Base-by-base conservation (phyloP, 2,113 vertebrate genomes). In the Lycocorax pyrrhopterus region DNA sequence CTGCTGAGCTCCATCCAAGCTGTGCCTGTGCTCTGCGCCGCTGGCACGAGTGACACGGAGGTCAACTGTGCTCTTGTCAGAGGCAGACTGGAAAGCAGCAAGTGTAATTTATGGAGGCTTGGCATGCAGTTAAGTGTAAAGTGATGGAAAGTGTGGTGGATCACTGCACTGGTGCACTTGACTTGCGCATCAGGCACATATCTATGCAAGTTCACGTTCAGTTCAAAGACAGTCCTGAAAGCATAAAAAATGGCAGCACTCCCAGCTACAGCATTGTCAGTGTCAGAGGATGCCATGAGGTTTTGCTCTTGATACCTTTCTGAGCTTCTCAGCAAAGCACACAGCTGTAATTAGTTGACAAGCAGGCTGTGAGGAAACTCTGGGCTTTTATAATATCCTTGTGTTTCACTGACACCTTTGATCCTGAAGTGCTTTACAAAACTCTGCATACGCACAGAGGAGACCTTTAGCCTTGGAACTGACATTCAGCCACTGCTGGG, bases 61-160 rank as follows among this genome's bases (percentile, higher is more conserved):
- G 87, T 86, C 26, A 5, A 52, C 73, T 68, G 51, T 5, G 4
- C 29, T 90, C 72, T 86, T 13, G 4, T 95, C 94, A 87, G 72
- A 93, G 78, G 89, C 92, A 92, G 87, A 74, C 67, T 77, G 52
- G 78, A 87, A 93, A 95, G 88, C 47, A 74, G 93, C 58, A 91
- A 95, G 82, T 63, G 80, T 96, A 97, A 98, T 97, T 98, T 96
- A 97, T 96, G 76, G 90, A 87, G 93, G 88, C 39, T 96, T 87
- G 77, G 80, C 74, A 83, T 87, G 88, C 93, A 76, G 94, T 94
- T 96, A 96, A 96, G 93, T 94, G 89, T 93, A 87, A 97, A 97
- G 91, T 97, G 97, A 97, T 96, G 96, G 94, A 97, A 95, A 89
- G 93, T 68, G 91, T 94, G 94, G 91, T 94, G 96, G 89, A 96